Percentiles rank a stretch among this genome's conserved stretches.
Evolutionary conservation across 2,113 vertebrate species (phyloP).

Genomic region (Rhinolophus ferrumequinum): DNA sequence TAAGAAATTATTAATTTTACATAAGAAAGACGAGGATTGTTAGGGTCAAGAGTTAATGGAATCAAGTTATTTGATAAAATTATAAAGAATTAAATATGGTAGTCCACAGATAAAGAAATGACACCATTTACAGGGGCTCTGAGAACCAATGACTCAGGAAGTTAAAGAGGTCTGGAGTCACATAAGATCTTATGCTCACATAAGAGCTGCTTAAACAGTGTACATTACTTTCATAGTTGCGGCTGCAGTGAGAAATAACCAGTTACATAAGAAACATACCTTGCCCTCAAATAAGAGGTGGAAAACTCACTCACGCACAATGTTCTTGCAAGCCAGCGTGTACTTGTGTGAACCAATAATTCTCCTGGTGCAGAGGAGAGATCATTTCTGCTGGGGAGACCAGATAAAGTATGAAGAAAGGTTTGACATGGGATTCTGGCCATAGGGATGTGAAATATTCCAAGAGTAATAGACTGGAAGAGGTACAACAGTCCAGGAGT

Average conservation of each 20-base stretch:
- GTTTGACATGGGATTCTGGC: not conserved
- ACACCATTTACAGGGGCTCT: not conserved
- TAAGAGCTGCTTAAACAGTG: not conserved
- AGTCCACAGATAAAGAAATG: not conserved
- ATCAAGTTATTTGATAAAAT: not conserved
- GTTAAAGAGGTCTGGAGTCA: not conserved
- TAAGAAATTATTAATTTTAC: not conserved
- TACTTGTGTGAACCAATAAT: not conserved
- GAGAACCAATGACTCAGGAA: not conserved
- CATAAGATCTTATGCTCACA: not conserved
- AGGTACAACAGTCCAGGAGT: not conserved
- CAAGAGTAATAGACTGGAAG: not conserved
- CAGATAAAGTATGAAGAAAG: not conserved
- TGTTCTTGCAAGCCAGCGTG: not conserved
- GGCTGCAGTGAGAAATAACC: not conserved
- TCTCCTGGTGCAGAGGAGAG: not conserved
- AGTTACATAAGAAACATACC: not conserved
- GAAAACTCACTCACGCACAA: not conserved
- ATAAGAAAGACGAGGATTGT: not conserved
- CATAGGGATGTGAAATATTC: not conserved
- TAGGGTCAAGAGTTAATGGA: not conserved
- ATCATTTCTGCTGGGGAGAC: not conserved
- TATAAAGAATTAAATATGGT: not conserved
- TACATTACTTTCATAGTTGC: not conserved
- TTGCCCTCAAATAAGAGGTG: not conserved